Evolutionary conservation across 2,888 invertebrate species (phyloP).

Genomic region (Aethes cnicana): DNA sequence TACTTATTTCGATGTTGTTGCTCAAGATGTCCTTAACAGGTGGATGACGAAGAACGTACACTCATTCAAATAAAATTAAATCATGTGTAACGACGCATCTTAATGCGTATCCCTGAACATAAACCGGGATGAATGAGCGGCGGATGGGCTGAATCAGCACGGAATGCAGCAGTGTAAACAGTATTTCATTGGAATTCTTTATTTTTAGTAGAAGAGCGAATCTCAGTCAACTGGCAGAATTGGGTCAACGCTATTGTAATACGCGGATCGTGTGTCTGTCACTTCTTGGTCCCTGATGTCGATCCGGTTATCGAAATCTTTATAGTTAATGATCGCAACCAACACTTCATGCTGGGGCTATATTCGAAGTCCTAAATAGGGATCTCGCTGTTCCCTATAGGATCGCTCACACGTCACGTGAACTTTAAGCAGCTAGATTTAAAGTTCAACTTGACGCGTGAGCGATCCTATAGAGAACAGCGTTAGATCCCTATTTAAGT

Average conservation of each 20-base stretch:
- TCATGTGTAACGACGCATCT: slow-evolving; percentile 61
- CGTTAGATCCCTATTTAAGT: no score
- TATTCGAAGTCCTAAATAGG: no score
- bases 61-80: slow-evolving; percentile 6
- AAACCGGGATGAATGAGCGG: slow-evolving; percentile 29
- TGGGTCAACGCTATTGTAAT: slow-evolving; percentile 28
- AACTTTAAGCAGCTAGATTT: no score
- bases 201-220: slow-evolving; percentile 32
- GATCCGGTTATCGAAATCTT: no score
- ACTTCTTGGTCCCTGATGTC: no score
- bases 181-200: slow-evolving; percentile 28
- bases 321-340: no score
- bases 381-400: no score
- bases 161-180: slow-evolving; percentile 30
- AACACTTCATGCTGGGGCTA: no score
- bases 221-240: slow-evolving; percentile 26
- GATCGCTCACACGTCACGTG: no score
- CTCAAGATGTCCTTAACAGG: slow-evolving; percentile 8
- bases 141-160: slow-evolving; percentile 29
- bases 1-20: background rate
- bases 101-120: slow-evolving; percentile 29
- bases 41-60: slow-evolving; percentile 1
- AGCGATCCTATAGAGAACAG: no score
- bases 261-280: background rate
- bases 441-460: no score